Evolutionary conservation across 1,140 invertebrate species (phyloP), one percentile per base, ranked within the genome.

Genomic region (Danaus melanippus): DNA sequence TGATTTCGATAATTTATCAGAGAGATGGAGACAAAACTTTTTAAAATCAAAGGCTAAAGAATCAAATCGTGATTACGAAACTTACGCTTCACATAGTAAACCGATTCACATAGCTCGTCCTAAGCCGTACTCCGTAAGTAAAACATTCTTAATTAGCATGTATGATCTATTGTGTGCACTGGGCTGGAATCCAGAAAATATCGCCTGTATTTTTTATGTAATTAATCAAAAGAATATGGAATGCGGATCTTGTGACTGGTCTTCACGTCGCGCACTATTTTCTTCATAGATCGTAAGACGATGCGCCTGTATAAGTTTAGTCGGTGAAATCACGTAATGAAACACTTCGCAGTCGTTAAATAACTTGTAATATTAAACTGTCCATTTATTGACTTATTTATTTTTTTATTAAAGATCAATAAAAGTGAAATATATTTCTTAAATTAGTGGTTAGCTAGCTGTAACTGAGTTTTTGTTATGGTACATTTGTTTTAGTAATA

Each of bases 61-160:
- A 53, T 54, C 62, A 11, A 54, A 71, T 15, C 71, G 69, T 12
- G 79, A 84, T 62, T 81, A 74, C 41, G 79, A 81, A 60, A 64
- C 64, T 7, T 80, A 72, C 41, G 77, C 75, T 52, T 76, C 83
- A 8, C 80, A 84, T 56, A 49, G 61, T 12, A 80, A 83, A 50
- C 68, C 79, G 10, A 49, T 71, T 12, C 79, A 82, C 46, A 77
- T 84, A 47, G 77, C 79, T 21, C 60, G 78, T 54, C 72, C 79
- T 10, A 82, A 76, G 57, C 81, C 81, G 43, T 84, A 86, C 60
- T 67, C 77, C 63, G 84, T 86, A 74, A 84, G 83, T 79, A 65
- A 56, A 17, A 41, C 15, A 47, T 53, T 50, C 12, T 5, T 15
- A 40, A n/a, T 17, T 50, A n/a, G 41, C 43, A 50, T 62, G 48